A percentile compares a stretch with the other conserved stretches of the same genome.
phyloP scores from a whole-genome alignment of 2,113 vertebrate genomes.

The Phaethornis superciliosus region DNA sequence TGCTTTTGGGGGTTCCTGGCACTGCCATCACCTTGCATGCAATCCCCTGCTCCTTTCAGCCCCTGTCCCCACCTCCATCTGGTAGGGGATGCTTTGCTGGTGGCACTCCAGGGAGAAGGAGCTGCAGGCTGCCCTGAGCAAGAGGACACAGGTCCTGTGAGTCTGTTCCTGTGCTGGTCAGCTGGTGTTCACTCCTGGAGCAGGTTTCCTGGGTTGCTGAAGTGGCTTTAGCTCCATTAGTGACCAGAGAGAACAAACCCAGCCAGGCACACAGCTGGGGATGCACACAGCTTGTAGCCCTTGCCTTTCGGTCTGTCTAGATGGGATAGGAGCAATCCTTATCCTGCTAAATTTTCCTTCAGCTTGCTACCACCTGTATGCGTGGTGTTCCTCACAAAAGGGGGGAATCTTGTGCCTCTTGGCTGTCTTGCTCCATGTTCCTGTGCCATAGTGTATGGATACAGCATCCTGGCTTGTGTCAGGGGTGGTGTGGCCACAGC shows the following conservation, averaged over 20 bases:
- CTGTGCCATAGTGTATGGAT: too few relatives aligned
- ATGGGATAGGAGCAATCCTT: accelerated
- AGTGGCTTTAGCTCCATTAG: background rate
- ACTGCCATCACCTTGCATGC: accelerated
- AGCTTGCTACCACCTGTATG: background rate
- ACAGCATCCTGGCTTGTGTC: too few relatives aligned
- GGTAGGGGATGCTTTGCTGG: background rate
- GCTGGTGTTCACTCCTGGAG: background rate
- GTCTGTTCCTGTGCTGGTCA: background rate
- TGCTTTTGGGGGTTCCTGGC: background rate
- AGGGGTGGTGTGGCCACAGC: too few relatives aligned
- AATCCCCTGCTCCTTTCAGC: background rate
- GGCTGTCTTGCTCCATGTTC: background rate
- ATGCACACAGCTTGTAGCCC: accelerated
- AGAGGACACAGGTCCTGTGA: background rate
- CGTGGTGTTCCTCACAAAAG: background rate
- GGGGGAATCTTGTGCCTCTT: background rate
- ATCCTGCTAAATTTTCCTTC: background rate
- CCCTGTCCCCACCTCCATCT: background rate
- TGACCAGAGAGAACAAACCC: accelerated
- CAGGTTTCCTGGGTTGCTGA: background rate
- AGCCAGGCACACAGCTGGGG: background rate
- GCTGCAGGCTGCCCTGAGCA: background rate
- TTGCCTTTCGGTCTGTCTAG: background rate
- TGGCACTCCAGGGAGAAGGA: background rate